A percentile compares a stretch with the other conserved stretches of the same genome.
Evolutionary conservation across 64 coral and sea anemone genomes (phyloP).

Genomic region (Pocillopora damicornis): DNA sequence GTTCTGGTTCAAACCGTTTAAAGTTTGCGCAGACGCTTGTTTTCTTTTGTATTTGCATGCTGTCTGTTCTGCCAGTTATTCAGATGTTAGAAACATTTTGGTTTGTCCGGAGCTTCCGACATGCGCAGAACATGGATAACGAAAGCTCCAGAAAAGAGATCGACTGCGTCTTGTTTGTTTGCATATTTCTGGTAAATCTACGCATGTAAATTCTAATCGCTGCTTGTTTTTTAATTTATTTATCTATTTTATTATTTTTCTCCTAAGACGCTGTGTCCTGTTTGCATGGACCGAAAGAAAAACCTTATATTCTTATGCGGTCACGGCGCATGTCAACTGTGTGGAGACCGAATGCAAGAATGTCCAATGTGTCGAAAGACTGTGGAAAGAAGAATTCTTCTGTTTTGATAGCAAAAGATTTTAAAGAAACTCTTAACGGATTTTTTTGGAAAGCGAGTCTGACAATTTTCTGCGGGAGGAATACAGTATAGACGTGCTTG

Average conservation of each 20-base stretch:
- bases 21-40: background rate
- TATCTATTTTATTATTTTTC: background rate
- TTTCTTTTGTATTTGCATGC: too few relatives aligned
- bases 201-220: too few relatives aligned
- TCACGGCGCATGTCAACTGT: slow-evolving; percentile 94
- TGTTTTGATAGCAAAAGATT: slow-evolving; percentile 43
- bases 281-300: slow-evolving; percentile 95
- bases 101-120: too few relatives aligned
- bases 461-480: background rate
- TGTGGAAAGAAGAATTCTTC: slow-evolving; percentile 87
- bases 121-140: too few relatives aligned
- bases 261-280: slow-evolving; percentile 85
- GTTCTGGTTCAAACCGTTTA: background rate
- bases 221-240: background rate
- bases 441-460: background rate
- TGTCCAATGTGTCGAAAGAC: slow-evolving; percentile 97
- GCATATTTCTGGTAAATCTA: too few relatives aligned
- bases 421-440: background rate
- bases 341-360: slow-evolving; percentile 97
- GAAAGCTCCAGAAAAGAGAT: too few relatives aligned
- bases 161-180: too few relatives aligned
- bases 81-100: too few relatives aligned
- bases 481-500: background rate
- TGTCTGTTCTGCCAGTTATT: too few relatives aligned
- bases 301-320: slow-evolving; percentile 98